Percentiles rank a stretch among this genome's conserved stretches.
Conservation (phyloP, 2,888 invertebrate genomes). For the Habroteleia sp. region DNA sequence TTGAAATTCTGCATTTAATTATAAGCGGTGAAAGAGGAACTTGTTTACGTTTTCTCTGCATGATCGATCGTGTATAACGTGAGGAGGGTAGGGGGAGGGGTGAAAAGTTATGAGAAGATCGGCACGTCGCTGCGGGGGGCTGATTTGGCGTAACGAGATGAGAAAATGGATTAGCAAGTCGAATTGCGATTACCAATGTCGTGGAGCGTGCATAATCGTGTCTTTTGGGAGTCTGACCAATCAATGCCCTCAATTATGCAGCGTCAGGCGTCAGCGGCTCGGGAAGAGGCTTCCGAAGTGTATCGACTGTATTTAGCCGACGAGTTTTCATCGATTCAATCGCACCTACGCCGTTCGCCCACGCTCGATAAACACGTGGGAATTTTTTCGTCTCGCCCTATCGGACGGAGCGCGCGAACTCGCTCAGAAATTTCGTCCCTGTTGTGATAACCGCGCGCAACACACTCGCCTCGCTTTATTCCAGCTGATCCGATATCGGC, state of each 20-base stretch:
- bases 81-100: neutral
- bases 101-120: constrained; percentile 62
- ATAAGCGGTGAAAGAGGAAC: constrained; percentile 17
- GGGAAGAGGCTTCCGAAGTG: constrained; percentile 64
- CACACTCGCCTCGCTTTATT: constrained; percentile 2
- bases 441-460: constrained; percentile 16
- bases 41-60: constrained; percentile 46
- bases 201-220: constrained; percentile 74
- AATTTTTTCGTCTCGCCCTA: constrained; percentile 22
- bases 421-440: constrained; percentile 24
- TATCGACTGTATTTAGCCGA: constrained; percentile 67
- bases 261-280: constrained; percentile 66
- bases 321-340: constrained; percentile 63
- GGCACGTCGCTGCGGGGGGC: constrained; percentile 37
- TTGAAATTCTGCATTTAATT: constrained; percentile 29
- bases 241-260: constrained; percentile 73
- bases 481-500: constrained; percentile 11
- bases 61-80: constrained; percentile 45
- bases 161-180: constrained; percentile 68
- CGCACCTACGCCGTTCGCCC: constrained; percentile 36
- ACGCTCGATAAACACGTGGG: constrained; percentile 41
- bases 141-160: constrained; percentile 54
- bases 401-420: neutral
- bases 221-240: constrained; percentile 70
- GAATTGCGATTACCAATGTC: constrained; percentile 67